phyloP scores from a whole-genome alignment of 2,113 vertebrate species.

The Alligator sinensis region DNA sequence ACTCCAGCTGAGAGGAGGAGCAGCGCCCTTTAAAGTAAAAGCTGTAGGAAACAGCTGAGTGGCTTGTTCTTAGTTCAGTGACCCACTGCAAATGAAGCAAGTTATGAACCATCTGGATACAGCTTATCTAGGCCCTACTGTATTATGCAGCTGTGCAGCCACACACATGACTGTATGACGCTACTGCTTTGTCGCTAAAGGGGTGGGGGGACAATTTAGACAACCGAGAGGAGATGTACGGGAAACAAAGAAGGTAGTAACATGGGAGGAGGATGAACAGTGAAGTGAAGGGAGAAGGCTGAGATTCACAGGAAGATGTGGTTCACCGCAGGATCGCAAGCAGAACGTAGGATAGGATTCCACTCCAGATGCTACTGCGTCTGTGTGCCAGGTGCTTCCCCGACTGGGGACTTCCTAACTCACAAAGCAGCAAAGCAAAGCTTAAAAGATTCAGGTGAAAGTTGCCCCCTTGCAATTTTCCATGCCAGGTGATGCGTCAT shows the following conservation, averaged over 20 bases:
- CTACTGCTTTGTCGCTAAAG: too few species aligned
- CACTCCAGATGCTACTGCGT: neutral
- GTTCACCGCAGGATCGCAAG: neutral
- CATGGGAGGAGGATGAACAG: neutral
- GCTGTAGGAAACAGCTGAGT: too few species aligned
- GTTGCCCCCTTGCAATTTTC: neutral
- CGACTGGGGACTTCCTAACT: neutral
- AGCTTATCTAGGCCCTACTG: too few species aligned
- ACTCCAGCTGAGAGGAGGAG: too few species aligned
- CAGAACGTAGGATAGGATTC: neutral
- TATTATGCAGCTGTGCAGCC: too few species aligned
- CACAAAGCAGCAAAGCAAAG: neutral
- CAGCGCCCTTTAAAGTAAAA: too few species aligned
- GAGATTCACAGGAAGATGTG: rapidly evolving
- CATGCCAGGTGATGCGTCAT: neutral
- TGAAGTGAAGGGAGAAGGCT: neutral
- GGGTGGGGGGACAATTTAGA: too few species aligned
- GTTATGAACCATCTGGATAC: too few species aligned
- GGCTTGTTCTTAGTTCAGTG: too few species aligned
- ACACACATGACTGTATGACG: neutral
- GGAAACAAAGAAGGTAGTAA: neutral
- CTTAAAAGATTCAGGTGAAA: neutral
- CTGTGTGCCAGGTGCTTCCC: neutral
- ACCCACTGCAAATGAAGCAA: too few species aligned
- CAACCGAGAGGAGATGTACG: too few species aligned